phyloP scores from a whole-genome alignment of 1,140 invertebrate genomes.

The Protaetia brevitarsis region DNA sequence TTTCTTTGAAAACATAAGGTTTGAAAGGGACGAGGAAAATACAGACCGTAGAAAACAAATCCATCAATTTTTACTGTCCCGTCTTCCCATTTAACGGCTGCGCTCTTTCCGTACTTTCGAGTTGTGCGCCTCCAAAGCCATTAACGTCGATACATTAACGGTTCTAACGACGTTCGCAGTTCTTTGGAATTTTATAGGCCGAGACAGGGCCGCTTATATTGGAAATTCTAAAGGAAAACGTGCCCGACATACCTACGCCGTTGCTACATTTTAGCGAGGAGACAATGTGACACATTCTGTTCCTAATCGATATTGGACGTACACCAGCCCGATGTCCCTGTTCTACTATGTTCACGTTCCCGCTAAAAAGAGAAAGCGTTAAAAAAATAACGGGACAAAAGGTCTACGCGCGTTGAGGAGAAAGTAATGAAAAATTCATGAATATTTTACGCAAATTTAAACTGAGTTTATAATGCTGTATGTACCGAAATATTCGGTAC shows the following conservation, averaged over 20 bases:
- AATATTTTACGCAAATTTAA: too few relatives aligned
- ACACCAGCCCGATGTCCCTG: not conserved
- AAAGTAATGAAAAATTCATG: too few relatives aligned
- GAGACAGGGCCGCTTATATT: not conserved
- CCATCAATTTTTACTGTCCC: conserved; percentile 1
- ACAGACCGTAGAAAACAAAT: too few relatives aligned
- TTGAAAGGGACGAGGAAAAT: not conserved
- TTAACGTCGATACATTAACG: conserved; percentile 13
- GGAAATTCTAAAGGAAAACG: conserved; percentile 14
- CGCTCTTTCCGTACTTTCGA: not conserved
- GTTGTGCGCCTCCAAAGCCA: not conserved
- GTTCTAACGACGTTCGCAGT: not conserved
- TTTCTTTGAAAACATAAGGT: not conserved
- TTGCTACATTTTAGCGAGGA: conserved; percentile 11
- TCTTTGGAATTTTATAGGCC: conserved; percentile 2
- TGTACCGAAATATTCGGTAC: too few relatives aligned
- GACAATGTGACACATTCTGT: conserved; percentile 4
- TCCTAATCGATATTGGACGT: not conserved
- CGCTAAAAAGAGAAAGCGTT: not conserved
- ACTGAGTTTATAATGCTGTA: too few relatives aligned
- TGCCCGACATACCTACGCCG: not conserved
- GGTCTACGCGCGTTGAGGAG: too few relatives aligned
- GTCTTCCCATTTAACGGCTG: not conserved
- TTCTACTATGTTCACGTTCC: not conserved
- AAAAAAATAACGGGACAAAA: too few relatives aligned